These are phyloP conservation scores for Mycteria americana DNA, from an alignment of 2,797 vertebrate species.

Conservation along the genomic window DNA sequence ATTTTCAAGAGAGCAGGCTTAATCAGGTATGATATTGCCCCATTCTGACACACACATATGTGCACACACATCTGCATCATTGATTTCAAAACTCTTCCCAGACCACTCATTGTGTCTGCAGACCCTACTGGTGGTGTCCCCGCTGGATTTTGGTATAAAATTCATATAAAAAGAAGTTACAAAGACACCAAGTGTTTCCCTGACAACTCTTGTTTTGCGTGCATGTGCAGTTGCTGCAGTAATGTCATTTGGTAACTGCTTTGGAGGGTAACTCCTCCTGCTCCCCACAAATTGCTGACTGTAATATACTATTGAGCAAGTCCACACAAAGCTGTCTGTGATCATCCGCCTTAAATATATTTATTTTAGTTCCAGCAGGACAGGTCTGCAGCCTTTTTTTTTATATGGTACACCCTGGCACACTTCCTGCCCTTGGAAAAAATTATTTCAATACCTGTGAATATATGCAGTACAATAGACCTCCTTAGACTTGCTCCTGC, in stretches of 20 bases:
- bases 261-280: background rate
- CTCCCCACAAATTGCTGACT: background rate
- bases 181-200: background rate
- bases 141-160: background rate
- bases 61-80: background rate
- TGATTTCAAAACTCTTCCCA: background rate
- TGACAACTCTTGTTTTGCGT: background rate
- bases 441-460: background rate
- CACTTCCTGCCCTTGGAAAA: background rate
- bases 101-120: background rate
- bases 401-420: background rate
- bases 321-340: background rate
- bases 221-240: background rate
- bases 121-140: background rate
- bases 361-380: background rate
- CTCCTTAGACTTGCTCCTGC: background rate
- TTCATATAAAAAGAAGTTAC: background rate
- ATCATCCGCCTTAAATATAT: background rate
- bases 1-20: background rate
- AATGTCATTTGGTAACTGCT: background rate
- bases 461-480: background rate
- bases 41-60: background rate
- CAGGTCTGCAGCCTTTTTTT: background rate
- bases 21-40: background rate
- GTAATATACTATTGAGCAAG: background rate